These are phyloP conservation scores for Leptogaster cylindrica DNA, from an alignment of 2,888 invertebrate species.

Conservation along the genomic window DNA sequence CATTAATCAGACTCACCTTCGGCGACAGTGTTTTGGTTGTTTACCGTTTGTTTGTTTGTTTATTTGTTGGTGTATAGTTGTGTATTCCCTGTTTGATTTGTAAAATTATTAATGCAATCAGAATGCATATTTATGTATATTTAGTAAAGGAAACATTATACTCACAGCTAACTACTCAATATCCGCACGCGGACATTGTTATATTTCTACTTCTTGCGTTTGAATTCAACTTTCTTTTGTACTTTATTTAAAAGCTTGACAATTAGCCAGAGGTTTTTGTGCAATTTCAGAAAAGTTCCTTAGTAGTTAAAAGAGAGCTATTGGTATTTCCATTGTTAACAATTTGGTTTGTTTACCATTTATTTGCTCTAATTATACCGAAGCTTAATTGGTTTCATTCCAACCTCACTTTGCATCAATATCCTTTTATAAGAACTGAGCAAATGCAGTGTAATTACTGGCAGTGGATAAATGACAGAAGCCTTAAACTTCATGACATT, in stretches of 20 bases:
- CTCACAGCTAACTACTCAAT: not conserved
- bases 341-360: no score
- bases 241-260: not conserved
- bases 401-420: no score
- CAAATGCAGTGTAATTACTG: no score
- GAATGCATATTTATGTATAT: not conserved
- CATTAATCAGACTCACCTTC: no score
- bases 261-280: not conserved
- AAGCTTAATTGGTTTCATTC: no score
- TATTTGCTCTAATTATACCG: no score
- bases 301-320: not conserved
- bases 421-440: no score
- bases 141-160: not conserved
- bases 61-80: slow-evolving; percentile 13
- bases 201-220: not conserved
- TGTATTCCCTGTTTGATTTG: not conserved
- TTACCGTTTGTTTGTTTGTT: slow-evolving; percentile 20
- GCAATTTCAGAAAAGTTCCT: no score
- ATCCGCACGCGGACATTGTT: not conserved
- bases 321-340: no score
- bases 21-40: no score
- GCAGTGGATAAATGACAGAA: no score
- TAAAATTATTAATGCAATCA: not conserved
- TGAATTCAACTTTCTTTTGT: not conserved
- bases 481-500: no score